Conservation (phyloP, 2,888 invertebrate species). For the Neoascia interrupta region DNA sequence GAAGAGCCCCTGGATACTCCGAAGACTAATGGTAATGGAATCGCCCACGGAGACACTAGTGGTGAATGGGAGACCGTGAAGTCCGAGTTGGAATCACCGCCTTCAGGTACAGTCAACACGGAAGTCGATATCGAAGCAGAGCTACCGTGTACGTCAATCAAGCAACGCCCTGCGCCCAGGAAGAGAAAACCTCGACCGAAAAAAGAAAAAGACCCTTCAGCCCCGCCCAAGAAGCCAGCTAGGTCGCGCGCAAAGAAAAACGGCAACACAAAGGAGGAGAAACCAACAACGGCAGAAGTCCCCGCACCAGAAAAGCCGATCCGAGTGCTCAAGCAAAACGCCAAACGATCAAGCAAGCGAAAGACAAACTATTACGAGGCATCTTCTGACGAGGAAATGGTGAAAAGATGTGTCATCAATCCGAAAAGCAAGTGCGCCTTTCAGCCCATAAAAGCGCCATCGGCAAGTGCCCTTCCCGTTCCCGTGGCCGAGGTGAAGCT, state of each 20-base stretch:
- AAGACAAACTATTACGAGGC: conserved; percentile 55
- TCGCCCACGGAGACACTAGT: neutral
- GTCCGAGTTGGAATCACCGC: neutral
- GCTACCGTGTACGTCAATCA: conserved; percentile 46
- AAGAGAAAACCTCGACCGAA: conserved; percentile 19
- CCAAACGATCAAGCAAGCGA: conserved; percentile 36
- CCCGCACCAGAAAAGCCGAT: neutral
- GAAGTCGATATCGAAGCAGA: conserved; percentile 54
- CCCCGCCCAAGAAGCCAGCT: no score
- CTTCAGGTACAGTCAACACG: neutral
- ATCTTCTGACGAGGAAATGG: conserved; percentile 48
- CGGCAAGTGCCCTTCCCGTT: neutral
- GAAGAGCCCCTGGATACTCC: conserved; percentile 7
- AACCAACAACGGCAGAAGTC: no score
- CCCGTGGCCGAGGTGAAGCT: neutral
- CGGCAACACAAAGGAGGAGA: neutral
- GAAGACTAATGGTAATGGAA: neutral
- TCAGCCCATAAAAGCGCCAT: neutral
- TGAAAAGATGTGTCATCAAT: neutral
- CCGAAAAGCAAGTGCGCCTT: conserved; percentile 8
- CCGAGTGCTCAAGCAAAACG: conserved; percentile 8
- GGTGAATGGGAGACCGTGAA: no score
- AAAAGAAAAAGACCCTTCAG: neutral
- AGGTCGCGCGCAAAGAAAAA: conserved; percentile 16
- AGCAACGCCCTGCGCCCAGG: conserved; percentile 8